phyloP scores from a whole-genome alignment of 2,113 vertebrate genomes.

The Corvus hawaiiensis region DNA sequence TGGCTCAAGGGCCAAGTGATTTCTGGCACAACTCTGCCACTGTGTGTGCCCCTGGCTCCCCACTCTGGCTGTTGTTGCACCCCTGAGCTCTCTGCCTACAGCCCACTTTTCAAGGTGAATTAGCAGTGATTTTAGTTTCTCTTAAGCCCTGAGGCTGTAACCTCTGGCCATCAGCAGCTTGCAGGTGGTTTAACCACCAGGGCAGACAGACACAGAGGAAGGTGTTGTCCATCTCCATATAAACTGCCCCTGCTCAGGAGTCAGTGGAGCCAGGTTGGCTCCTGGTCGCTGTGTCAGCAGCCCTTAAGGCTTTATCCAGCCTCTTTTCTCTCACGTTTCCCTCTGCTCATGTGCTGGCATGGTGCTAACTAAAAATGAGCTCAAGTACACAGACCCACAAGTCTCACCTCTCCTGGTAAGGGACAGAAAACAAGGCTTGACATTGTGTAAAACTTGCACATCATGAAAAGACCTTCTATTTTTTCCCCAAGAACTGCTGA shows the following conservation, averaged over 20 bases:
- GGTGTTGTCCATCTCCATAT: background rate
- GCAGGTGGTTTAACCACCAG: rapidly evolving
- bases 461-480: background rate
- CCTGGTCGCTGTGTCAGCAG: background rate
- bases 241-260: background rate
- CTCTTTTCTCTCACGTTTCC: background rate
- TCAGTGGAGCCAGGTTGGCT: rapidly evolving
- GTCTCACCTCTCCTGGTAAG: background rate
- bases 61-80: rapidly evolving
- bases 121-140: background rate
- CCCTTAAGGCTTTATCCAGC: background rate
- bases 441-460: background rate
- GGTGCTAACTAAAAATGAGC: background rate
- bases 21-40: background rate
- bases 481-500: background rate
- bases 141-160: background rate
- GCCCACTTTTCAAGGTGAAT: background rate
- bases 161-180: background rate
- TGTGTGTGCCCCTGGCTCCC: rapidly evolving
- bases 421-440: background rate
- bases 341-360: background rate
- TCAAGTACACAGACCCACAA: background rate
- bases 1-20: rapidly evolving
- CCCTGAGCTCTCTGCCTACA: background rate
- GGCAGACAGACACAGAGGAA: background rate